Evolutionary conservation across 2,113 vertebrate genomes (phyloP).

Genomic region (Spea bombifrons): DNA sequence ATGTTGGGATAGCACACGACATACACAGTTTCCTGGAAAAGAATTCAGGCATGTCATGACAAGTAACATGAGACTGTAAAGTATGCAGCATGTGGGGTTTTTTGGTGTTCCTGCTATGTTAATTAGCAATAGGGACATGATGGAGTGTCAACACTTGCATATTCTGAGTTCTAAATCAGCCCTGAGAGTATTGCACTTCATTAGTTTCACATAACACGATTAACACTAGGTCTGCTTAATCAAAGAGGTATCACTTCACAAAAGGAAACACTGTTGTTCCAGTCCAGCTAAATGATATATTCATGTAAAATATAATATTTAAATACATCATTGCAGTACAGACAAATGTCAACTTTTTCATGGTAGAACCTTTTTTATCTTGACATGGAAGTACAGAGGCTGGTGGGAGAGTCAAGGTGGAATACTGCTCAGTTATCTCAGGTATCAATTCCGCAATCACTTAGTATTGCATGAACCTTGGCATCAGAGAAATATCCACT

Average conservation of each 20-base stretch:
- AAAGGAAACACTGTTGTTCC: conserved; percentile 59
- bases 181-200: conserved; percentile 75
- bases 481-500: too few relatives aligned
- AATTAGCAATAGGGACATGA: conserved; percentile 85
- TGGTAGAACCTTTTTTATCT: too few relatives aligned
- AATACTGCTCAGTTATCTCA: too few relatives aligned
- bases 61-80: conserved; percentile 71
- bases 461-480: too few relatives aligned
- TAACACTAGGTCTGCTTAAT: conserved; percentile 69
- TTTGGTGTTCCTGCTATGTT: conserved; percentile 84
- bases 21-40: too few relatives aligned
- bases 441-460: too few relatives aligned
- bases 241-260: conserved; percentile 71
- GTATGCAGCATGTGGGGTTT: conserved; percentile 69
- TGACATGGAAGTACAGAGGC: too few relatives aligned
- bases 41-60: conserved; percentile 30
- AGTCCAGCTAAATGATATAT: not conserved
- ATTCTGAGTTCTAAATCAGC: conserved; percentile 73
- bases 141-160: conserved; percentile 85
- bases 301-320: too few relatives aligned
- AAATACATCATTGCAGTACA: too few relatives aligned
- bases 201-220: conserved; percentile 72
- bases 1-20: too few relatives aligned
- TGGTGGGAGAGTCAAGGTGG: too few relatives aligned
- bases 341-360: too few relatives aligned